A percentile compares a stretch with the other conserved stretches of the same genome.
Conservation (phyloP, 2,888 invertebrate species). For the Standfussiana lucernea region DNA sequence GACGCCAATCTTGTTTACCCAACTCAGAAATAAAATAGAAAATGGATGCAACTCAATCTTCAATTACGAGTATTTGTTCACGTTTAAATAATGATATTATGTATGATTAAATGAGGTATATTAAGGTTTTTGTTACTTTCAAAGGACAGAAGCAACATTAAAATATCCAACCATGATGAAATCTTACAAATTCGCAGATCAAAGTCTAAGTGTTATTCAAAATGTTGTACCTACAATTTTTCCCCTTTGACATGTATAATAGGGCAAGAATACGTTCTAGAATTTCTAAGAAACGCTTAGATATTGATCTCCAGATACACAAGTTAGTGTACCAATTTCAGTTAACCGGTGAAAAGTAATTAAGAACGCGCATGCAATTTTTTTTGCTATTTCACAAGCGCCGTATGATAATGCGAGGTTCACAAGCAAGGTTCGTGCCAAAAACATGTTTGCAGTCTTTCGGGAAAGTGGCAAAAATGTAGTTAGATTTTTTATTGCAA, state of each 20-base stretch:
- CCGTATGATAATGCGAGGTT: neutral
- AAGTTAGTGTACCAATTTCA: neutral
- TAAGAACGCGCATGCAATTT: no score
- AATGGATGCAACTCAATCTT: slow-evolving; percentile 23
- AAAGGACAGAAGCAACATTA: neutral
- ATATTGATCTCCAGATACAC: neutral
- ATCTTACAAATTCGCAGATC: neutral
- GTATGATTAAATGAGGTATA: neutral
- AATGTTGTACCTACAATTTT: neutral
- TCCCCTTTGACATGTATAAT: neutral
- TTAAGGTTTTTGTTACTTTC: neutral
- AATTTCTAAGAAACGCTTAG: neutral
- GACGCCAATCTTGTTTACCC: slow-evolving; percentile 56
- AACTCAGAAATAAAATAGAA: neutral
- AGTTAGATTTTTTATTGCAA: neutral
- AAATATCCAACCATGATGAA: neutral
- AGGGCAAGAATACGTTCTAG: neutral
- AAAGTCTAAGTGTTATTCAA: neutral
- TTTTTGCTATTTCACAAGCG: no score
- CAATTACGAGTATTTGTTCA: neutral
- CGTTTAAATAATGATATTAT: no score
- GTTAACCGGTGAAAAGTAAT: neutral
- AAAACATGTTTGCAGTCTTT: no score
- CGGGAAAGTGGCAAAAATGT: neutral
- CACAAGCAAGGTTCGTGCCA: no score